Evolutionary conservation across 2,888 invertebrate genomes (phyloP).

Genomic region (Boloria euphrosyne): DNA sequence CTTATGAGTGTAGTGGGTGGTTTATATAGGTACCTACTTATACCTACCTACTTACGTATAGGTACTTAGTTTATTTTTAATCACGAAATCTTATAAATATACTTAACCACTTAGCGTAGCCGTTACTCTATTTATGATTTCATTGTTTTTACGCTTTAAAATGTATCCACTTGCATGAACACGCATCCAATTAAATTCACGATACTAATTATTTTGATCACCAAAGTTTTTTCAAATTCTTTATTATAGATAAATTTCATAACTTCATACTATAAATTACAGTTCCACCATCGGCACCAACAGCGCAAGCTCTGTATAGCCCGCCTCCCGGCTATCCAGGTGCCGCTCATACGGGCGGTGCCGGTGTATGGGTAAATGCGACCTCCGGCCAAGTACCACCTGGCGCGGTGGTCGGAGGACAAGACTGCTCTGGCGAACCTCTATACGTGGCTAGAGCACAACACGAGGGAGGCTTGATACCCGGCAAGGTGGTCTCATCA

Average conservation of each 20-base stretch:
- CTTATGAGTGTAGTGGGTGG: no score
- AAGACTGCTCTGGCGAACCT: conserved; percentile 80
- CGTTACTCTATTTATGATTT: no score
- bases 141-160: no score
- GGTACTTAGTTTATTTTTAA: no score
- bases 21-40: no score
- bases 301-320: conserved; percentile 63
- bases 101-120: no score
- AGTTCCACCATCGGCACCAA: conserved; percentile 64
- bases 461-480: conserved; percentile 90
- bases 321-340: conserved; percentile 58
- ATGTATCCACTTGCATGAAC: no score
- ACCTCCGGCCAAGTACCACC: conserved; percentile 85
- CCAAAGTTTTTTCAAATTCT: no score
- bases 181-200: background rate
- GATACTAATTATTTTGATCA: background rate
- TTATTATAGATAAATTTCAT: background rate
- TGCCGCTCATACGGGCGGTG: conserved; percentile 42
- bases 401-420: conserved; percentile 86
- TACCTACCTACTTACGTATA: no score
- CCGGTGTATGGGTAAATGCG: conserved; percentile 83
- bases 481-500: conserved; percentile 90
- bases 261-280: conserved; percentile 6
- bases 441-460: conserved; percentile 87
- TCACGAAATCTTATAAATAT: no score